phyloP scores from a whole-genome alignment of 2,888 invertebrate genomes.

The Dermolepida albohirtum region DNA sequence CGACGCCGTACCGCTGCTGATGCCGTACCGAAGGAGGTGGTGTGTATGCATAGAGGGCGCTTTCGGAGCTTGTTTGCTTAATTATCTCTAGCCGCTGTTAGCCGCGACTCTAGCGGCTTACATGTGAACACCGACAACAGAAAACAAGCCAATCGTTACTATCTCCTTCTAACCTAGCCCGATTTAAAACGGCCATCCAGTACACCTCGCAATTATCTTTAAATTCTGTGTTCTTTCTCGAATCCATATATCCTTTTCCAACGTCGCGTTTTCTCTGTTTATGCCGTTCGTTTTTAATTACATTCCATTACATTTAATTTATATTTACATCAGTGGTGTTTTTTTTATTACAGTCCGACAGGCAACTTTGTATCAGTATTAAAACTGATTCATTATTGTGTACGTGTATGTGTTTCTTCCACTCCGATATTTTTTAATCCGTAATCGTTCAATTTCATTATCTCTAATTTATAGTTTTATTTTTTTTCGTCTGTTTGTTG shows the following conservation, averaged over 20 bases:
- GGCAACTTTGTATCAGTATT: constrained; percentile 41
- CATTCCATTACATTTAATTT: constrained; percentile 56
- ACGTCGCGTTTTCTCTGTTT: constrained; percentile 47
- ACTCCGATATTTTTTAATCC: no score
- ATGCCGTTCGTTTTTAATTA: constrained; percentile 56
- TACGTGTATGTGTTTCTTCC: no score
- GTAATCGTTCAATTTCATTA: no score
- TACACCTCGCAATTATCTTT: constrained; percentile 49
- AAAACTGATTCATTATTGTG: constrained; percentile 49
- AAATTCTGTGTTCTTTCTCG: constrained; percentile 27
- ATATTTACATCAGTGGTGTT: constrained; percentile 54
- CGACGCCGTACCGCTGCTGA: no score
- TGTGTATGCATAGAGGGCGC: constrained; percentile 51
- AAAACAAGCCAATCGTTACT: constrained; percentile 19
- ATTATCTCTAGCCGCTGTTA: constrained; percentile 53
- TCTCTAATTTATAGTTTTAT: no score
- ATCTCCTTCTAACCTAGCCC: constrained; percentile 9
- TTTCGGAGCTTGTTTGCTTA: constrained; percentile 55
- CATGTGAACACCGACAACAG: constrained; percentile 33
- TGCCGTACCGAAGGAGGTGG: neutral
- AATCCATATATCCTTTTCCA: constrained; percentile 43
- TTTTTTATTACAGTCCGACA: constrained; percentile 49
- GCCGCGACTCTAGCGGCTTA: constrained; percentile 39
- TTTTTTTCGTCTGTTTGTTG: no score
- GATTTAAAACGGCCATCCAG: constrained; percentile 24